These are phyloP conservation scores for Sinelater perroti DNA, from an alignment of 2,888 invertebrate genomes.

Conservation along the genomic window DNA sequence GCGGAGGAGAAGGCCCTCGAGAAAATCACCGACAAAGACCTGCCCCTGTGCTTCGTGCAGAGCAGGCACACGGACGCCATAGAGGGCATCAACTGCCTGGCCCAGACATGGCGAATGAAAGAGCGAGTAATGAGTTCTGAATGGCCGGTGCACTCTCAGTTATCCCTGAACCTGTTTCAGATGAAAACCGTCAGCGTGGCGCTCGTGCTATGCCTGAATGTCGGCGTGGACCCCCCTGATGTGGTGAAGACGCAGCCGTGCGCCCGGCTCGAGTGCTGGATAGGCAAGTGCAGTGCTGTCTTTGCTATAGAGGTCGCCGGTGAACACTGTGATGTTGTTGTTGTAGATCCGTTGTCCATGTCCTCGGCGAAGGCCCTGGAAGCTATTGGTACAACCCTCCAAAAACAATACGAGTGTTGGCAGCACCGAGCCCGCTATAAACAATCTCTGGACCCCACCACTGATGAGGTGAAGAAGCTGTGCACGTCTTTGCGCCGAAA, in stretches of 20 bases:
- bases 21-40: slow-evolving; percentile 68
- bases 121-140: slow-evolving; percentile 72
- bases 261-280: slow-evolving; percentile 96
- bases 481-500: slow-evolving; percentile 93
- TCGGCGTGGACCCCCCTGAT: slow-evolving; percentile 99
- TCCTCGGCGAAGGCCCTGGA: slow-evolving; percentile 93
- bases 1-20: slow-evolving; percentile 60
- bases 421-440: slow-evolving; percentile 98
- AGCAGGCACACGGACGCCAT: slow-evolving; percentile 79
- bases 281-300: slow-evolving; percentile 83
- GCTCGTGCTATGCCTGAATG: slow-evolving; percentile 94
- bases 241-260: slow-evolving; percentile 97
- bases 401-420: slow-evolving; percentile 98
- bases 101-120: slow-evolving; percentile 91
- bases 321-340: slow-evolving; percentile 1
- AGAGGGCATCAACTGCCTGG: slow-evolving; percentile 70
- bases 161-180: slow-evolving; percentile 60
- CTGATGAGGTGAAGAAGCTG: slow-evolving; percentile 97
- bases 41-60: slow-evolving; percentile 77
- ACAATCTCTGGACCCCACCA: slow-evolving; percentile 95
- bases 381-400: slow-evolving; percentile 88
- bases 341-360: slow-evolving; percentile 82
- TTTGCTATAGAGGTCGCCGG: background rate
- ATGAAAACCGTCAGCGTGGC: slow-evolving; percentile 99
- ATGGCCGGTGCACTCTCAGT: background rate